Percentiles rank a stretch among this genome's conserved stretches.
Evolutionary conservation across 2,888 invertebrate species (phyloP).

Genomic region (Malacosoma neustria): DNA sequence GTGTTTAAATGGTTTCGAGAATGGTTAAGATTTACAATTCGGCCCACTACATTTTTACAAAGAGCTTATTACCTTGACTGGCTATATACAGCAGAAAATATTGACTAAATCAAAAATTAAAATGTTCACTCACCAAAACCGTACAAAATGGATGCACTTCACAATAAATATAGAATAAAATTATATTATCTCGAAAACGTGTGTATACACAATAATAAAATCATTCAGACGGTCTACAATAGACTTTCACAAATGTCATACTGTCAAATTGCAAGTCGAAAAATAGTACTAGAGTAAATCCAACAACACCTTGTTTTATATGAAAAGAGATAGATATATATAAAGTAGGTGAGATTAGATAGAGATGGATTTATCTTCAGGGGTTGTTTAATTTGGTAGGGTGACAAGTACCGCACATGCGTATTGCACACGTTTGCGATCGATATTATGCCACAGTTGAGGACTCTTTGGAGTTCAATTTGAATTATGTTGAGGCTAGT

Average conservation of each 20-base stretch:
- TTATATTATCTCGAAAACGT: background rate
- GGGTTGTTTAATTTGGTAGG: constrained; percentile 7
- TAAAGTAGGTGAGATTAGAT: constrained; percentile 3
- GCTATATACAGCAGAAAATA: too few species aligned
- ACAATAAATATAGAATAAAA: background rate
- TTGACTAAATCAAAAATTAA: too few species aligned
- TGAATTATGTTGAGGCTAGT: too few species aligned
- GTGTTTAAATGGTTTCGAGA: too few species aligned
- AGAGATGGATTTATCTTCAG: constrained; percentile 8
- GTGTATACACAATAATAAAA: background rate
- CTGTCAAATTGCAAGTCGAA: background rate
- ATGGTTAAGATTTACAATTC: too few species aligned
- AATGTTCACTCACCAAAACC: too few species aligned
- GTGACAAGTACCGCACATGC: constrained; percentile 16
- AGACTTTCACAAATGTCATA: background rate
- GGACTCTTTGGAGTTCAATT: background rate
- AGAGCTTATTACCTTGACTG: too few species aligned
- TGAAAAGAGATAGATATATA: background rate
- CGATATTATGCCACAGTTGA: constrained; percentile 8
- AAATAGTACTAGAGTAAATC: background rate
- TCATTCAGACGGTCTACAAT: background rate
- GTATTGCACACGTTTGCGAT: constrained; percentile 15
- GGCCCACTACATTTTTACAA: too few species aligned
- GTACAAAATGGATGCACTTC: too few species aligned
- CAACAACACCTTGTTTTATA: background rate